Evolutionary conservation across 2,797 vertebrate genomes (phyloP).

Genomic region (Champsocephalus gunnari): DNA sequence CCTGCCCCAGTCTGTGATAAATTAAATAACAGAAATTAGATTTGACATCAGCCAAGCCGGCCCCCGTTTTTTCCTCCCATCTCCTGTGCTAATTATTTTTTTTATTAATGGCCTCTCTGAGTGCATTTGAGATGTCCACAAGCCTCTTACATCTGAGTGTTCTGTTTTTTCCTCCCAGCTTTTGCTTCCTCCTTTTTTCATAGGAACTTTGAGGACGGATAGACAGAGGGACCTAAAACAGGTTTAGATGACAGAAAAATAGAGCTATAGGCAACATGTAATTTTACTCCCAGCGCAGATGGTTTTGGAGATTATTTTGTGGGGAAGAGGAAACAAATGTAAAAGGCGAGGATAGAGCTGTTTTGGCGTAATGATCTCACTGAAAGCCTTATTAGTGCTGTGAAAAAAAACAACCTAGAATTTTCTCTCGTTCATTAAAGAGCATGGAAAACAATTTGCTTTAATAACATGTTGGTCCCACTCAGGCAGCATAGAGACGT

Average conservation of each 20-base stretch:
- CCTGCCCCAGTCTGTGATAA: slow-evolving; percentile 76
- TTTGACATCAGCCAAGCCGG: slow-evolving; percentile 79
- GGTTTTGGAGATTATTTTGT: slow-evolving; percentile 67
- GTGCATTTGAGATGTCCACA: slow-evolving; percentile 79
- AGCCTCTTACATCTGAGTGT: slow-evolving; percentile 74
- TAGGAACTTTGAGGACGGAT: slow-evolving; percentile 53
- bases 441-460: slow-evolving; percentile 53
- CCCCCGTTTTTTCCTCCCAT: slow-evolving; percentile 61
- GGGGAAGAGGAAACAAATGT: slow-evolving; percentile 57
- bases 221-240: slow-evolving; percentile 53
- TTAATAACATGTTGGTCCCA: slow-evolving; percentile 41
- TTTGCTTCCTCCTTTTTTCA: slow-evolving; percentile 67
- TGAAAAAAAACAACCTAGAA: slow-evolving; percentile 11
- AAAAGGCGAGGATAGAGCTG: slow-evolving; percentile 52
- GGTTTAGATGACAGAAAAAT: slow-evolving; percentile 60
- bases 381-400: slow-evolving; percentile 66
- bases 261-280: slow-evolving; percentile 55
- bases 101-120: slow-evolving; percentile 82
- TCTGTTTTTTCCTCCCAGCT: slow-evolving; percentile 56
- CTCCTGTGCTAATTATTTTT: slow-evolving; percentile 78
- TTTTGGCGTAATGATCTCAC: slow-evolving; percentile 63
- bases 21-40: slow-evolving; percentile 82
- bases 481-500: slow-evolving; percentile 29
- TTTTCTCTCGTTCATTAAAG: slow-evolving; percentile 45
- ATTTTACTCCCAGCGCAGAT: slow-evolving; percentile 67